phyloP scores from a whole-genome alignment of 2,888 invertebrate genomes.

The Steinernema hermaphroditum region DNA sequence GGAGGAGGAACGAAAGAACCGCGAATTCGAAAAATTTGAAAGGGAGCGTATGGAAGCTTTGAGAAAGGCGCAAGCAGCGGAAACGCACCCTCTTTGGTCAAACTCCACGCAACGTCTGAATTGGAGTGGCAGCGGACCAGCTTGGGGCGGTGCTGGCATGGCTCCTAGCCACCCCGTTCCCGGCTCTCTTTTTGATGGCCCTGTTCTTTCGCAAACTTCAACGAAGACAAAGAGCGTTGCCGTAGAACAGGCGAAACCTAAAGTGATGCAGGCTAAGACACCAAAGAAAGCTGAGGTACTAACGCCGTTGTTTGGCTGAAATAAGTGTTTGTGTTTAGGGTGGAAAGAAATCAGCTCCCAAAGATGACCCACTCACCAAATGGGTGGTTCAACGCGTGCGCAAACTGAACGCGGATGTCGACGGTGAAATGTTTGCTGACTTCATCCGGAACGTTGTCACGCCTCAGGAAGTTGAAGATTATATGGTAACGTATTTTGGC shows the following conservation, averaged over 20 bases:
- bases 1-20: constrained; percentile 24
- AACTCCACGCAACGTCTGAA: constrained; percentile 27
- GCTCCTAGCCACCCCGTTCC: constrained; percentile 31
- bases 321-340: not conserved
- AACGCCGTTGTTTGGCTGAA: constrained; percentile 7
- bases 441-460: constrained; percentile 50
- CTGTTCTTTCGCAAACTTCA: constrained; percentile 44
- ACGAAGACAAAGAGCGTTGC: constrained; percentile 21
- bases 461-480: constrained; percentile 64
- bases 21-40: constrained; percentile 12
- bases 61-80: not conserved
- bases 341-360: constrained; percentile 28
- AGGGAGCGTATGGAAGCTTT: not conserved
- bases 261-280: constrained; percentile 10
- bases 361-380: constrained; percentile 25
- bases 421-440: constrained; percentile 51
- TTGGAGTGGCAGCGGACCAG: constrained; percentile 32
- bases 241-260: constrained; percentile 31
- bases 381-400: constrained; percentile 50
- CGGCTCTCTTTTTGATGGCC: constrained; percentile 45
- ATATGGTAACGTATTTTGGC: constrained; percentile 59
- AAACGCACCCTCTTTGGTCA: constrained; percentile 28
- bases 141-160: constrained; percentile 37
- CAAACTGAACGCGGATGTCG: constrained; percentile 48
- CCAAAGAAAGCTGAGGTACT: not conserved